phyloP scores from a whole-genome alignment of 2,888 invertebrate genomes.

The Drosophila paramelanica region DNA sequence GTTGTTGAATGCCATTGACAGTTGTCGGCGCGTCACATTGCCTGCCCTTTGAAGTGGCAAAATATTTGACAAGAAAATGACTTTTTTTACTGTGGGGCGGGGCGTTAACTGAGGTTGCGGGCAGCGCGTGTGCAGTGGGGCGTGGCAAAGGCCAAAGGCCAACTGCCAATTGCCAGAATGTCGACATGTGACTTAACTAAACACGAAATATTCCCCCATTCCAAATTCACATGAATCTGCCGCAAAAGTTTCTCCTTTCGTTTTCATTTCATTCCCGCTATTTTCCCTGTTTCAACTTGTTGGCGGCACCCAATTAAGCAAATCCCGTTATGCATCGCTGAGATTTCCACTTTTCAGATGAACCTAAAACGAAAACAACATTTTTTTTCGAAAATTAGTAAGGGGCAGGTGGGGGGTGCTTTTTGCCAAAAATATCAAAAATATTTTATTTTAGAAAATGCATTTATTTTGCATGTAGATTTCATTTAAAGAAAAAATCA shows the following conservation, averaged over 20 bases:
- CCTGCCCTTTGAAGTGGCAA: constrained; percentile 73
- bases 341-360: no score
- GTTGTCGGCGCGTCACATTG: constrained; percentile 47
- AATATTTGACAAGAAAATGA: constrained; percentile 78
- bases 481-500: no score
- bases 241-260: constrained; percentile 12
- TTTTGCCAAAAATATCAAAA: no score
- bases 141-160: constrained; percentile 10
- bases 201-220: constrained; percentile 13
- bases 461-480: no score
- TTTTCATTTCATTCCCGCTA: neutral
- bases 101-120: neutral
- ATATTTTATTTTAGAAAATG: no score
- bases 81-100: constrained; percentile 29
- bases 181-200: constrained; percentile 45
- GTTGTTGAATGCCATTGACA: constrained; percentile 52
- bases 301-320: neutral
- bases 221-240: neutral
- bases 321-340: neutral
- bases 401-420: no score
- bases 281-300: constrained; percentile 14
- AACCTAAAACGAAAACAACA: no score
- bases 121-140: constrained; percentile 2
- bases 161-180: constrained; percentile 46
- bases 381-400: no score